Evolutionary conservation across 1,140 invertebrate species (phyloP).

Genomic region (Phenacoccus solenopsis): DNA sequence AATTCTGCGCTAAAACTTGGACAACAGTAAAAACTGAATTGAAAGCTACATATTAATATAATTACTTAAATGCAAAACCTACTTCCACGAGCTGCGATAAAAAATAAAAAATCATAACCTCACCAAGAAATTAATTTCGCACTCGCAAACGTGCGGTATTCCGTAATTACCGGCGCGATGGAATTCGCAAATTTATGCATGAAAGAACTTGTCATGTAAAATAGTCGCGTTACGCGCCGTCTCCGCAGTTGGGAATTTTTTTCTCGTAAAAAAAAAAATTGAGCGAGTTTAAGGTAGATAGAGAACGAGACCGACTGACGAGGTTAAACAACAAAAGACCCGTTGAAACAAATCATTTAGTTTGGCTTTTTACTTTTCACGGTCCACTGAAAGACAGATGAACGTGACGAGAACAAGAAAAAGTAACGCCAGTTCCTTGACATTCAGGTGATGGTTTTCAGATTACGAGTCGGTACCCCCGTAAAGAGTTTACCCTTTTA

Average conservation of each 20-base stretch:
- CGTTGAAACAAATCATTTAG: constrained; percentile 2
- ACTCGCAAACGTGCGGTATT: not conserved
- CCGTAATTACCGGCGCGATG: not conserved
- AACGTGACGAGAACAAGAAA: constrained; percentile 1
- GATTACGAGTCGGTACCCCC: not conserved
- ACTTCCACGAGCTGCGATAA: too few species aligned
- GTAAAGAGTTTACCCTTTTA: not conserved
- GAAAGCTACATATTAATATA: too few species aligned
- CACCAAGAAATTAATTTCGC: not conserved
- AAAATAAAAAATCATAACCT: too few species aligned
- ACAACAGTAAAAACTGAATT: too few species aligned
- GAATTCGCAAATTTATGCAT: not conserved
- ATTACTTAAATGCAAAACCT: too few species aligned
- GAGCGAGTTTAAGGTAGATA: not conserved
- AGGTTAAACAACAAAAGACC: constrained; percentile 1
- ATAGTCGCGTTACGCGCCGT: not conserved
- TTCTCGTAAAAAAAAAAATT: not conserved
- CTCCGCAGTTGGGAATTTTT: not conserved
- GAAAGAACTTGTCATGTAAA: not conserved
- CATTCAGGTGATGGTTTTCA: not conserved
- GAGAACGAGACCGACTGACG: not conserved
- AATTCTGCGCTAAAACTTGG: too few species aligned
- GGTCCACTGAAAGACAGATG: constrained; percentile 1
- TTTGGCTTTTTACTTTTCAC: constrained; percentile 2
- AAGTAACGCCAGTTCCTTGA: not conserved